These are phyloP conservation scores for Furnarius figulus DNA, from an alignment of 2,113 vertebrate genomes.

Conservation along the genomic window DNA sequence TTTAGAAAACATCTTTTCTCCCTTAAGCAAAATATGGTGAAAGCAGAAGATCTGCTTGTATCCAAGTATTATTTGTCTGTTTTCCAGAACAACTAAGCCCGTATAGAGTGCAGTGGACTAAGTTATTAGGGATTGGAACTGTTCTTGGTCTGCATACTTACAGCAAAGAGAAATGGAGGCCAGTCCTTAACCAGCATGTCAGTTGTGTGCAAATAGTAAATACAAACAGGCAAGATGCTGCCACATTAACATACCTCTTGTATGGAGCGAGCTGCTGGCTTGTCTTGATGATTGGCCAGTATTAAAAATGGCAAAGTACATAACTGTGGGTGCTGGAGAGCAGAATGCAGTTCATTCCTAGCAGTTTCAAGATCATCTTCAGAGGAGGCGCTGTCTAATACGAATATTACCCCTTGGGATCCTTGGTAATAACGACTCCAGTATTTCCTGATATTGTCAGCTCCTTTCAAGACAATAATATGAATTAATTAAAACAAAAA, in stretches of 20 bases:
- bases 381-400: constrained; percentile 94
- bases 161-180: neutral
- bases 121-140: neutral
- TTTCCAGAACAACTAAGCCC: neutral
- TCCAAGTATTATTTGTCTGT: neutral
- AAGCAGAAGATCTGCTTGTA: neutral
- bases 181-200: neutral
- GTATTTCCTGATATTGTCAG: constrained; percentile 96
- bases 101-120: neutral
- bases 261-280: constrained; percentile 90
- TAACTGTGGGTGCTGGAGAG: constrained; percentile 96
- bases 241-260: constrained; percentile 85
- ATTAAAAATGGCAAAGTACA: constrained; percentile 98
- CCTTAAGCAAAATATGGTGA: neutral
- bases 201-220: neutral
- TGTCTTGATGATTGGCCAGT: constrained; percentile 98
- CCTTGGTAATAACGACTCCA: constrained; percentile 99
- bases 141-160: neutral
- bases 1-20: neutral
- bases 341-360: constrained; percentile 93
- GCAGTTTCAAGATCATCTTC: constrained; percentile 94
- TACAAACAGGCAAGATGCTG: neutral
- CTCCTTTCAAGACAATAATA: constrained; percentile 79
- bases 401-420: constrained; percentile 96
- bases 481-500: constrained; percentile 34